Base-by-base conservation (phyloP, 2,888 invertebrate species). In the Melieria picta region DNA sequence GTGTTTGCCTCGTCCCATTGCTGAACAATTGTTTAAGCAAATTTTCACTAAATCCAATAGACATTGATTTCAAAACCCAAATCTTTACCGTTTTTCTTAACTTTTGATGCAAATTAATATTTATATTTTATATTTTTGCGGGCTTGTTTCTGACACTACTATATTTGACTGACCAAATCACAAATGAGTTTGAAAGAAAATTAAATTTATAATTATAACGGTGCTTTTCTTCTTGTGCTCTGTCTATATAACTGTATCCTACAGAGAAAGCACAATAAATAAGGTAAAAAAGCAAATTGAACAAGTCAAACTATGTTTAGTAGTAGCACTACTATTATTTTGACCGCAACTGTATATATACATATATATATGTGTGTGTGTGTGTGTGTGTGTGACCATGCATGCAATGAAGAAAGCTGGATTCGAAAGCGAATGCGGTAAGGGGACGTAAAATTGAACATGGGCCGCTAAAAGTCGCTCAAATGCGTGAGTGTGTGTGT, bases 81-180 rank as follows among this genome's bases (percentile, higher is more conserved):
- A n/a, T 9, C 57, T 57, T 57, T 57, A 16, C 16, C n/a, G 30
- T 57, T 6, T 57, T 57, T 30, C 30, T 16, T 57, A 57, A 57
- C 7, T 30, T n/a, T 30, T 57, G 6, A 7, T 30, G 9, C 16
- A 57, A 57, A 30, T 57, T 10, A 57, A 57, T 57, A 57, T 57
- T 57, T 57, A 30, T 57, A 16, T 57, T 30, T 57, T 1, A 57
- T 30, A 30, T 57, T 57, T 57, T 57, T 57, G 57, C 30, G 30
- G 4, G 16, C 16, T 57, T 13, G 10, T 10, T 57, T 13, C 57
- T 13, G 16, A 42, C 57, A 57, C 57, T 57, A 57, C 57, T 57
- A 57, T 57, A 0, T 57, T 57, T 57, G 57, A 57, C 57, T 57
- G 57, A 57, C 57, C 42, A 16, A 57, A 30, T 57, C 16, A 42